phyloP scores from a whole-genome alignment of 2,113 vertebrate species.

The Crotophaga sulcirostris region DNA sequence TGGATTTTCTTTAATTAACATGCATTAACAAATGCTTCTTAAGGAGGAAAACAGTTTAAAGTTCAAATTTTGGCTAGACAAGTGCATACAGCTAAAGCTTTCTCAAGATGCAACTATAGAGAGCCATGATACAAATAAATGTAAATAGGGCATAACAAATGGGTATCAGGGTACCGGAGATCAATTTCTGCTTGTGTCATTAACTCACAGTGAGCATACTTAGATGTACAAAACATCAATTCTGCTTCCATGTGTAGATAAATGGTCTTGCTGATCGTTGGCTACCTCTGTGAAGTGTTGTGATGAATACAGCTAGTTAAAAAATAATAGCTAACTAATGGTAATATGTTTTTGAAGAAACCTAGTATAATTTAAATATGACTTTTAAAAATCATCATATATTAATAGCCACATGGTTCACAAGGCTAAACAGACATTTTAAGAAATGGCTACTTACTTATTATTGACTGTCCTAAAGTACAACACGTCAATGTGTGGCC shows the following conservation, averaged over 20 bases:
- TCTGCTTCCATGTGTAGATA: neutral
- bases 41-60: neutral
- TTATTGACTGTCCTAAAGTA: neutral
- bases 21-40: neutral
- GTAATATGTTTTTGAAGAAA: neutral
- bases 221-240: neutral
- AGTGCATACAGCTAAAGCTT: neutral
- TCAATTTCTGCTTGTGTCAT: neutral
- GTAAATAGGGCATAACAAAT: neutral
- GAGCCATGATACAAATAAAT: neutral
- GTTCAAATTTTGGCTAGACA: neutral
- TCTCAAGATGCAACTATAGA: neutral
- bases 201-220: neutral
- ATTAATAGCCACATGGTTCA: neutral
- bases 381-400: neutral
- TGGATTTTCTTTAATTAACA: neutral
- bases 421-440: neutral
- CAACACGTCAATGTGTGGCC: neutral
- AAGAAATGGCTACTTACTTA: neutral
- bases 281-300: neutral
- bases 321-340: neutral
- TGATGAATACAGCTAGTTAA: slow-evolving; percentile 6
- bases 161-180: neutral
- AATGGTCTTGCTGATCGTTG: neutral
- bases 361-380: neutral